These are phyloP conservation scores for Carettochelys insculpta DNA, from an alignment of 2,113 vertebrate genomes.

Conservation along the genomic window DNA sequence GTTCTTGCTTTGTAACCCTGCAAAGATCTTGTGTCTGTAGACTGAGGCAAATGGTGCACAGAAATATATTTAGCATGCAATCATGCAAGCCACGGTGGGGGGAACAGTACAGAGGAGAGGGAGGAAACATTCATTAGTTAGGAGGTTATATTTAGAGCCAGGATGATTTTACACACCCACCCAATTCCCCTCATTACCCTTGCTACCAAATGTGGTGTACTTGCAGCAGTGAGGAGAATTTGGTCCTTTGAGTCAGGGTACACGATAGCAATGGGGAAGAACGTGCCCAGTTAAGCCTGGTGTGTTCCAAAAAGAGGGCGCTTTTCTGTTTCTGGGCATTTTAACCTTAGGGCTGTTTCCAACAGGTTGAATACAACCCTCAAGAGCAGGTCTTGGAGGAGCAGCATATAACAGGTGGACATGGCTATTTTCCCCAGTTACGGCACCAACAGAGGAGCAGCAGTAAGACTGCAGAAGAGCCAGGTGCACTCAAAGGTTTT, in stretches of 20 bases:
- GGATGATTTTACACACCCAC: not conserved
- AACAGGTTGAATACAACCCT: not conserved
- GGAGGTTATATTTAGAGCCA: conserved; percentile 9
- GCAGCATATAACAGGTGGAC: not conserved
- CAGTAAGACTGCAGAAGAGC: not conserved
- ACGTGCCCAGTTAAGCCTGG: not conserved
- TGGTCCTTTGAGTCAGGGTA: not conserved
- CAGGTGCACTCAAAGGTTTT: not conserved
- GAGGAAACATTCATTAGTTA: conserved; percentile 14
- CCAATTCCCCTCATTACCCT: not conserved
- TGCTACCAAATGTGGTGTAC: not conserved
- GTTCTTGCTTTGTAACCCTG: not conserved
- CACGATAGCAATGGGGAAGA: not conserved
- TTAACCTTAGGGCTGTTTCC: not conserved
- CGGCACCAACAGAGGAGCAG: not conserved
- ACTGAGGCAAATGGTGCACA: not conserved
- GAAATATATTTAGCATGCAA: not conserved
- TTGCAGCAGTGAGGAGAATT: not conserved
- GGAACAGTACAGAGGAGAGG: not conserved
- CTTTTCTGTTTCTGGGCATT: not conserved
- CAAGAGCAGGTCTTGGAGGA: too few relatives aligned
- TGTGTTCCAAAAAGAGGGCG: not conserved
- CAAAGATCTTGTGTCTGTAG: not conserved
- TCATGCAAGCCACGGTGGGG: not conserved
- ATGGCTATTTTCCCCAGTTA: not conserved